Evolutionary conservation across 2,888 invertebrate species (phyloP), one percentile per base, ranked within the genome.

Genomic region (Heliconius sara): DNA sequence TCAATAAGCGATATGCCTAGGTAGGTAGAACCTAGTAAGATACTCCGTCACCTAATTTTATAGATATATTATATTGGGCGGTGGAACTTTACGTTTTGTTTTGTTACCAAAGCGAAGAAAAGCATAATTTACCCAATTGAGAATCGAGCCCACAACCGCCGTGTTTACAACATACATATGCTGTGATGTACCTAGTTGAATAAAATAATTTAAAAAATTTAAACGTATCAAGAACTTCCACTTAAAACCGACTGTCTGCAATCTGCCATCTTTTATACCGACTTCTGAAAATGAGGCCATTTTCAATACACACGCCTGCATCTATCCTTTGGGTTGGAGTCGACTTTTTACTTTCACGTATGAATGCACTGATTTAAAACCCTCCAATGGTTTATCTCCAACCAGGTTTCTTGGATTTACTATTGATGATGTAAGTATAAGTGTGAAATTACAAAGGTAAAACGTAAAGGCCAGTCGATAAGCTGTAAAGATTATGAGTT

Each of bases 191-290:
- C 19, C 47, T 13, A 47, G 7, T 22, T 22, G 3, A 0, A n/a
- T 12, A 3, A 60, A 60, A 63, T 60, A 22, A 57, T 63, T 57
- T 19, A 12, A 34, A 52, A 47, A 65, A 65, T 13, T 6, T 43
- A 77, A 73, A 4, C 27, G 25, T 39, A 22, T 16, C 10, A 12
- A 30, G 27, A 27, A 9, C 76, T 70, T 78, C 76, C 85, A 92
- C 91, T 93, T 93, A 92, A 93, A 76, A 34, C 47, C 80, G 89
- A 92, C 85, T 89, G 89, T 89, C 88, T 92, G 91, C 93, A 93
- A 93, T 92, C 93, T 91, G 91, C 91, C 91, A 90, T 90, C 92
- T 91, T 87, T 90, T 90, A 91, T 92, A 93, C 91, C 90, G 91
- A 91, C 91, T 89, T 90, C 85, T 90, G 90, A 92, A 92, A 91